Evolutionary conservation across 2,113 vertebrate species (phyloP).

Genomic region (Madoqua kirkii): DNA sequence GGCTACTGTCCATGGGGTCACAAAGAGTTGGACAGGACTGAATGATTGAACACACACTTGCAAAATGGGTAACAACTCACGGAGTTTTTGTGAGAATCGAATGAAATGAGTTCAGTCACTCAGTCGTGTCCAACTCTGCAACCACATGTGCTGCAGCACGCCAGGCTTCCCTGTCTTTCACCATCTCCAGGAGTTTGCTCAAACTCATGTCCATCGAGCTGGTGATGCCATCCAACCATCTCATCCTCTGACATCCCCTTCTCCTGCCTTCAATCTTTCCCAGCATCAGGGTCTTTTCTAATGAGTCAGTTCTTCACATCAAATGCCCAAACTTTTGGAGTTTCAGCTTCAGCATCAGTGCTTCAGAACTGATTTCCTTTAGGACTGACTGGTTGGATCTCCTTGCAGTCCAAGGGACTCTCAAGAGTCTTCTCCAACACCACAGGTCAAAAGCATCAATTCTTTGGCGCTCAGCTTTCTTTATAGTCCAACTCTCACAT

Average conservation of each 20-base stretch:
- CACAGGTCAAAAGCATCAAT: not conserved
- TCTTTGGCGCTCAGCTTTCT: not conserved
- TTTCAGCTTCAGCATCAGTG: not conserved
- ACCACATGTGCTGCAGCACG: accelerated
- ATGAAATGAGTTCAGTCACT: not conserved
- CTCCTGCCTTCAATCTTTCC: not conserved
- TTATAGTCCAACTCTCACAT: not conserved
- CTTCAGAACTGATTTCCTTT: not conserved
- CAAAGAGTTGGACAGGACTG: not conserved
- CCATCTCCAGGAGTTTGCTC: not conserved
- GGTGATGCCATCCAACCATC: not conserved
- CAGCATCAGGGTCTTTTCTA: not conserved
- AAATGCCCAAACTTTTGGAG: not conserved
- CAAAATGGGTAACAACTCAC: not conserved
- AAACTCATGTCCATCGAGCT: not conserved
- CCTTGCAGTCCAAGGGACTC: not conserved
- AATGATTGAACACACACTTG: not conserved
- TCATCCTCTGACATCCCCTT: not conserved
- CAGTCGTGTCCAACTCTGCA: not conserved
- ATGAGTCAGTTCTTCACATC: not conserved
- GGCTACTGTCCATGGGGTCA: not conserved
- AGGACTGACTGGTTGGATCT: not conserved
- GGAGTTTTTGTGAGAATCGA: not conserved
- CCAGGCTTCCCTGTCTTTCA: not conserved
- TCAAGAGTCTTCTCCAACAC: not conserved